phyloP scores from a whole-genome alignment of 2,888 invertebrate genomes.

The Catocala nupta region DNA sequence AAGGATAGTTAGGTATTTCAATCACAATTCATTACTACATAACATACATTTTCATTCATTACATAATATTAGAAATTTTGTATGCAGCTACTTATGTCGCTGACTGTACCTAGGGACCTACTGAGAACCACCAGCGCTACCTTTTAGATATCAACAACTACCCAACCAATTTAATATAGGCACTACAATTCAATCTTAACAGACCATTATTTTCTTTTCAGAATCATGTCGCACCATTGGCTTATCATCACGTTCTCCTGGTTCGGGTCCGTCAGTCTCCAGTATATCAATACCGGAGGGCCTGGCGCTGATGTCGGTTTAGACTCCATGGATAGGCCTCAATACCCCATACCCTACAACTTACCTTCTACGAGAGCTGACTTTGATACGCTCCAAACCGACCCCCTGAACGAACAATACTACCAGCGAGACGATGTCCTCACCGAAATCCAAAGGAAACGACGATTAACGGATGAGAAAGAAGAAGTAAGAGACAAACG shows the following conservation, averaged over 20 bases:
- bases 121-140: no score
- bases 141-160: no score
- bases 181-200: constrained; percentile 7
- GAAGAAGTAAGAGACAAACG: constrained; percentile 49
- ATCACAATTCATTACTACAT: no score
- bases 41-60: no score
- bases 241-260: constrained; percentile 74
- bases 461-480: constrained; percentile 56
- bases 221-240: constrained; percentile 78
- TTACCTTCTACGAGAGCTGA: constrained; percentile 39
- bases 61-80: no score
- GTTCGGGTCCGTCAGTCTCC: constrained; percentile 74
- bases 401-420: constrained; percentile 28
- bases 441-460: constrained; percentile 46
- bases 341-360: constrained; percentile 65
- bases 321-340: constrained; percentile 60
- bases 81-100: no score
- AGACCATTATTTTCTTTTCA: constrained; percentile 55
- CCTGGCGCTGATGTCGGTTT: constrained; percentile 58
- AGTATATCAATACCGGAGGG: constrained; percentile 72
- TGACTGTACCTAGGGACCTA: no score
- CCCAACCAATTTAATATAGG: no score
- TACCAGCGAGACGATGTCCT: constrained; percentile 44
- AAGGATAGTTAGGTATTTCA: no score
- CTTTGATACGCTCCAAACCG: constrained; percentile 34